Base-by-base conservation (phyloP, 2,888 invertebrate species). In the Acanthococcus lagerstroemiae region DNA sequence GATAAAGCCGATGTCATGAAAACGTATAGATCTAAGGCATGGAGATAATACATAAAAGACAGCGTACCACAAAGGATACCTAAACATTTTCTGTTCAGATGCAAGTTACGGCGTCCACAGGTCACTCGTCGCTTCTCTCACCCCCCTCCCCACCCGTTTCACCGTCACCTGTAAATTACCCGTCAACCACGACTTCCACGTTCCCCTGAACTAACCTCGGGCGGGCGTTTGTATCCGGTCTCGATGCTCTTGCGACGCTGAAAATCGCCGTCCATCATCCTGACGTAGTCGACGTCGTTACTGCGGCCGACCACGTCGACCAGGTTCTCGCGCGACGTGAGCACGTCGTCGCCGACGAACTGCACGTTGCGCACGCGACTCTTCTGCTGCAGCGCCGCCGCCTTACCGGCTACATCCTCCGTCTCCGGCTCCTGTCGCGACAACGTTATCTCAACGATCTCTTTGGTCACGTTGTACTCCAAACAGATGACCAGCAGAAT, bases 401-500 rank as follows among this genome's bases (percentile, higher is more conserved):
- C 26, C 21, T 65, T 21, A 57, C 24, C 63, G 3, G 22, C 54
- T 24, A 48, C 55, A 45, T 4, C 50, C 37, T 17, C 26, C 3
- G 2, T 58, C 27, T 6, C 55, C 54, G 65, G 22, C 45, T 52
- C 48, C 17, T 66, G 48, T 7, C 60, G 65, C 12, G 67, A 57
- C 52, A 66, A 48, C 21, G 65, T 30, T n/a, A 68, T 21, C 5
- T 67, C 63, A 1, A 17, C 58, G 6, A 65, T 58, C 48, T 55
- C 65, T 27, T 58, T 68, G 21, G 67, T 50, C 19, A 70, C 70
- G 66, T 73, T 75, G 71, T 79, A 80, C 70, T 80, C 79, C 24
- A 80, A 71, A 37, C 79, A 79, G 68, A 79, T 73, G 37, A 80
- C 73, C 24, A 80, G 74, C 45, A 80, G 74, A 30, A 80, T 71